Percentiles rank a stretch among this genome's conserved stretches.
Conservation (phyloP, 2,797 vertebrate species). For the Notamacropus eugenii region DNA sequence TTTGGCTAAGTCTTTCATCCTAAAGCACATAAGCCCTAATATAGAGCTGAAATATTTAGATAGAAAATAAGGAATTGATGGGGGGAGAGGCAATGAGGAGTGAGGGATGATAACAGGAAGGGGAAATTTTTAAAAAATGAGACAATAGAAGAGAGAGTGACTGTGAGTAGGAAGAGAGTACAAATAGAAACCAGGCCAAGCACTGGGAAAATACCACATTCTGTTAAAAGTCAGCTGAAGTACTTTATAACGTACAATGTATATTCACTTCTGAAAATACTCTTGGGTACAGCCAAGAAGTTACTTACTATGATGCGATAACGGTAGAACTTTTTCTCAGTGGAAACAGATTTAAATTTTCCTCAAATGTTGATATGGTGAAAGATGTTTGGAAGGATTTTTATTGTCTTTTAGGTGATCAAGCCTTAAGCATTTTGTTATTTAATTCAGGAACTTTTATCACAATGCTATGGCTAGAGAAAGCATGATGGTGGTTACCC, state of each 20-base stretch:
- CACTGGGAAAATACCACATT: conserved; percentile 8
- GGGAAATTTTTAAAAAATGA: not conserved
- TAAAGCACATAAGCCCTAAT: not conserved
- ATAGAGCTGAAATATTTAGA: not conserved
- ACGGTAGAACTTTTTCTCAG: conserved; percentile 38
- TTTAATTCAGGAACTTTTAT: conserved; percentile 14
- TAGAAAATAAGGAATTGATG: not conserved
- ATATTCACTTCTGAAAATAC: not conserved
- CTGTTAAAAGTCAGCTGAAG: not conserved
- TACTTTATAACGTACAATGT: not conserved
- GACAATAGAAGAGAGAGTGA: conserved; percentile 16
- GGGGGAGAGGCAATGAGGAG: not conserved
- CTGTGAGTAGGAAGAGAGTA: not conserved
- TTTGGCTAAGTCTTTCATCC: no score
- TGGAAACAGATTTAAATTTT: conserved; percentile 19
- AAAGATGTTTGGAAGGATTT: conserved; percentile 17
- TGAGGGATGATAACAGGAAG: not conserved
- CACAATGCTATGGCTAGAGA: not conserved
- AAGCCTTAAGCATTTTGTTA: not conserved
- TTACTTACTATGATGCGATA: not conserved
- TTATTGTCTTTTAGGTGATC: not conserved
- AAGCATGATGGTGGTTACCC: not conserved
- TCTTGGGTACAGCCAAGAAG: not conserved
- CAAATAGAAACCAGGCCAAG: not conserved
- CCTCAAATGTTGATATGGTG: not conserved